phyloP scores from a whole-genome alignment of 2,797 vertebrate genomes.

The Cryptoblepharus egeriae region DNA sequence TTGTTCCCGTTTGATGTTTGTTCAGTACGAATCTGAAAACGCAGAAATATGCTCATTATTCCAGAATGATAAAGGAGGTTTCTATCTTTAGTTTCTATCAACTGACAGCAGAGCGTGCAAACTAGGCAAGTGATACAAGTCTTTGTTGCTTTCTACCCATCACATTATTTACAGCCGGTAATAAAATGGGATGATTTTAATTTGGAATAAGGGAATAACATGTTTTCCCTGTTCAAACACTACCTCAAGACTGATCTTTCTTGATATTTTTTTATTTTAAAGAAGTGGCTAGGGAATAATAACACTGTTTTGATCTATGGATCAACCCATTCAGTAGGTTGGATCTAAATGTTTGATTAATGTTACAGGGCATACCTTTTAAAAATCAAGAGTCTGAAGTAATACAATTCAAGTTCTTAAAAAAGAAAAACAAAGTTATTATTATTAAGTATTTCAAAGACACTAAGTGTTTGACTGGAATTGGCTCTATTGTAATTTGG shows the following conservation, averaged over 20 bases:
- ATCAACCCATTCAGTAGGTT: not conserved
- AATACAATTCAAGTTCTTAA: not conserved
- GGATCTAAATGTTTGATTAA: too few relatives aligned
- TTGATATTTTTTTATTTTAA: conserved; percentile 20
- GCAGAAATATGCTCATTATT: conserved; percentile 22
- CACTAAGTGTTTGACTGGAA: too few relatives aligned
- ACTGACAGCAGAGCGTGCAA: conserved; percentile 22
- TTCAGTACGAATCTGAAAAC: conserved; percentile 41
- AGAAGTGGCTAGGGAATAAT: not conserved
- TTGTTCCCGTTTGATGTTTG: conserved; percentile 42
- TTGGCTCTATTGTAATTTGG: too few relatives aligned
- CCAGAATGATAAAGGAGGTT: conserved; percentile 41
- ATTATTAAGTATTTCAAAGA: too few relatives aligned
- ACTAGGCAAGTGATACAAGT: conserved; percentile 23
- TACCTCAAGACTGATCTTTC: conserved; percentile 35
- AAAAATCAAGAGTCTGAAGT: not conserved
- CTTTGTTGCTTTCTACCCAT: conserved; percentile 26
- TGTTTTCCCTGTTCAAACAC: conserved; percentile 5
- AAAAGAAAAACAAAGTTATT: too few relatives aligned
- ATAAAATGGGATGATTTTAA: conserved; percentile 34
- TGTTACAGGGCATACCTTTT: not conserved
- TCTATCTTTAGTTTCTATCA: conserved; percentile 28
- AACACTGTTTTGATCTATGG: not conserved
- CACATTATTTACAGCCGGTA: conserved; percentile 31
- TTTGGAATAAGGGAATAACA: conserved; percentile 30